Evolutionary conservation across 2,797 vertebrate species (phyloP), one percentile per base, ranked within the genome.

Genomic region (Huso huso): DNA sequence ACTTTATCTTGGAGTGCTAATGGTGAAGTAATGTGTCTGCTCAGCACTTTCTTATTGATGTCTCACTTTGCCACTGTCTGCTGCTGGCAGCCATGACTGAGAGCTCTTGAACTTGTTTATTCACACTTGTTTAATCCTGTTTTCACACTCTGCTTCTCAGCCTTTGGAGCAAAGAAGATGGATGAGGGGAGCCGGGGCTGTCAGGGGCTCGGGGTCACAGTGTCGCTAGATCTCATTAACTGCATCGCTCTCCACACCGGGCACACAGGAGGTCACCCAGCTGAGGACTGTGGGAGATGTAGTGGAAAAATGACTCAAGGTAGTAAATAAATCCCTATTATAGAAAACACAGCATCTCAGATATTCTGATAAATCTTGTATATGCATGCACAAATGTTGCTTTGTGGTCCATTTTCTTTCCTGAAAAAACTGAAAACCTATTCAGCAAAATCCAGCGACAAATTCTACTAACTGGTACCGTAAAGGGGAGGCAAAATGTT

Each of bases 61-160:
- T 77, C 84, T 92, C 81, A 82, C 80, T 87, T 81, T 73, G 64
- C 74, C 66, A 69, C 81, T 78, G 66, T 37, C 78, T 62, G 53
- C 72, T 68, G 70, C 75, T 75, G 84, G 82, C 83, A 84, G 80
- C 79, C 78, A 79, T 76, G 84, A 87, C 80, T 71, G 83, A 85
- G 85, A 73, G 73, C 83, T 79, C 84, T 80, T 86, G 76, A 86
- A 88, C 86, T 86, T 88, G 82, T 84, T 87, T 86, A 87, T 88
- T 88, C 88, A 87, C 88, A 89, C 84, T 85, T 84, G 76, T 87
- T 91, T 93, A 91, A 91, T 91, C 79, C 78, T 74, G 78, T 87
- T 86, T 86, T 82, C 81, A 79, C 73, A 83, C 70, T 76, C 71
- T 78, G 76, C 76, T 78, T 83, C 76, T 71, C 78, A 77, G 82